Evolutionary conservation across 1,140 invertebrate genomes (phyloP).

Genomic region (Sminthurinus signatus): DNA sequence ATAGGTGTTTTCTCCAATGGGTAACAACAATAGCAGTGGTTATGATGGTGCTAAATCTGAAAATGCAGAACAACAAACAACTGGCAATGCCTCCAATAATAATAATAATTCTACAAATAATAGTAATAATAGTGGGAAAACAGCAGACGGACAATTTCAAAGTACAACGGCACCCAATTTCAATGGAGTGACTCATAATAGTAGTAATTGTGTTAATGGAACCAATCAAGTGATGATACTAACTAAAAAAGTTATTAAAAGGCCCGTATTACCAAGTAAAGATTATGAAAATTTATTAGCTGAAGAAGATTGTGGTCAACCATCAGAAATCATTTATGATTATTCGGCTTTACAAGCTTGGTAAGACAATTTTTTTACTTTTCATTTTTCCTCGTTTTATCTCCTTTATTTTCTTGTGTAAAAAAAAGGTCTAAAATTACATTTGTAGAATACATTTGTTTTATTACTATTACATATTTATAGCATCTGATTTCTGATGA

Average conservation of each 20-base stretch:
- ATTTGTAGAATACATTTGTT: too few relatives aligned
- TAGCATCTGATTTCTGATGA: too few relatives aligned
- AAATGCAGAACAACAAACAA: not conserved
- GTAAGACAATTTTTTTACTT: too few relatives aligned
- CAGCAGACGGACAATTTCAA: not conserved
- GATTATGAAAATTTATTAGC: slow-evolving; percentile 65
- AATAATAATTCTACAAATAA: not conserved
- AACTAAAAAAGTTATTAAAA: slow-evolving; percentile 49
- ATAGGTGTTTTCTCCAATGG: slow-evolving; percentile 46
- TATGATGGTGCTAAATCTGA: slow-evolving; percentile 39
- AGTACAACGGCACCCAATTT: not conserved
- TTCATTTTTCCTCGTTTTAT: too few relatives aligned
- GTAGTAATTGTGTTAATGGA: not conserved
- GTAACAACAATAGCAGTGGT: not conserved
- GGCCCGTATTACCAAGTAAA: slow-evolving; percentile 63
- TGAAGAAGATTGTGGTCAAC: slow-evolving; percentile 64
- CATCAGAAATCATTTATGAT: slow-evolving; percentile 76
- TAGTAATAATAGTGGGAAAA: not conserved
- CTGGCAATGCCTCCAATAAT: too few relatives aligned
- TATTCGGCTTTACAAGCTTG: slow-evolving; percentile 76
- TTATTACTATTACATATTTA: too few relatives aligned
- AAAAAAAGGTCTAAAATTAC: too few relatives aligned
- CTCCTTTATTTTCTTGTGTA: too few relatives aligned
- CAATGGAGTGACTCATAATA: not conserved
- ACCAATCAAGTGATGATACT: not conserved